A percentile compares a stretch with the other conserved stretches of the same genome.
Conservation (phyloP, 2,113 vertebrate species). For the Galemys pyrenaicus region DNA sequence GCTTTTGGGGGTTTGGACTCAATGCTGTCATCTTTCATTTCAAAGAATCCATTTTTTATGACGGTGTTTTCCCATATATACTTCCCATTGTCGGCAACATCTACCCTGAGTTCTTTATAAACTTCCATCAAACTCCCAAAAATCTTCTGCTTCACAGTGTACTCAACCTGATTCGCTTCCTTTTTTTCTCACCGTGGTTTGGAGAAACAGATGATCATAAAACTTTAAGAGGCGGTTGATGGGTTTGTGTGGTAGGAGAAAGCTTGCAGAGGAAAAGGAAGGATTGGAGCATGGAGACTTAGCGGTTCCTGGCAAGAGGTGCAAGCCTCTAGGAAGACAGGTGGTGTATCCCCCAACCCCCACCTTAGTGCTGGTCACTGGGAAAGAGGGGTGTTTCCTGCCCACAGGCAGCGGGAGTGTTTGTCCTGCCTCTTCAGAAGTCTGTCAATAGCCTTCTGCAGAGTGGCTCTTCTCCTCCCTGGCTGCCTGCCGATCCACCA, state of each 20-base stretch:
- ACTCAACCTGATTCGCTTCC: not conserved
- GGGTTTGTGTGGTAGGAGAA: not conserved
- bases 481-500: too few species aligned
- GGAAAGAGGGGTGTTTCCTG: too few species aligned
- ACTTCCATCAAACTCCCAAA: conserved; percentile 18
- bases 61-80: not conserved
- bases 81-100: not conserved
- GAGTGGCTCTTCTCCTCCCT: too few species aligned
- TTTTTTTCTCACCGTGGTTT: not conserved
- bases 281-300: not conserved
- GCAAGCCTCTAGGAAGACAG: not conserved
- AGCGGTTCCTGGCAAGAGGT: not conserved
- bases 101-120: conserved; percentile 45
- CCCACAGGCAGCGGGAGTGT: not conserved
- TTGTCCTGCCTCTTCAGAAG: not conserved
- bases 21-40: conserved; percentile 42
- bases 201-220: not conserved
- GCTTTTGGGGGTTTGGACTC: conserved; percentile 30
- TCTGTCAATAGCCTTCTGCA: not conserved
- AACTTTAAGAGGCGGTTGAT: not conserved
- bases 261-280: not conserved
- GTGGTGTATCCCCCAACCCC: not conserved
- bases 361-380: not conserved
- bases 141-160: not conserved
- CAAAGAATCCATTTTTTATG: conserved; percentile 23